Conservation (phyloP, 1,140 invertebrate species). For the Acromyrmex echinatior region DNA sequence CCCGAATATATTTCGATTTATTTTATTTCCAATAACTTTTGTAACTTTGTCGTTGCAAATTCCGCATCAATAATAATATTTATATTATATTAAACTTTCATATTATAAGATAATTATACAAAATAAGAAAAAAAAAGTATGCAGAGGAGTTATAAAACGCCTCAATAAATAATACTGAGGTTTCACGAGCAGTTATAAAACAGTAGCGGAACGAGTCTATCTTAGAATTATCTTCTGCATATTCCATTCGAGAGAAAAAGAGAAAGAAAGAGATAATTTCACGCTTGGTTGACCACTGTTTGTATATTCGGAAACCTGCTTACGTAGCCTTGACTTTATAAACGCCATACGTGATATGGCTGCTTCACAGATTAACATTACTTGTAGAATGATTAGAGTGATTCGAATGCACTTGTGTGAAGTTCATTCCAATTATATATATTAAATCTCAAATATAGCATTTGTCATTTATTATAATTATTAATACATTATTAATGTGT, state of each 20-base stretch:
- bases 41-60: neutral
- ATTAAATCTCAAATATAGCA: neutral
- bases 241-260: neutral
- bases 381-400: neutral
- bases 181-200: slow-evolving; percentile 37
- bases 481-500: neutral
- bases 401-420: neutral
- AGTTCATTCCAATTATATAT: neutral
- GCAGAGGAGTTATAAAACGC: slow-evolving; percentile 20
- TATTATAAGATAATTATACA: neutral
- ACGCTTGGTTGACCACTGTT: slow-evolving; percentile 44
- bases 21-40: slow-evolving; percentile 7
- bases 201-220: slow-evolving; percentile 36
- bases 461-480: neutral
- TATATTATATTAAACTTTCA: no score
- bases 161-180: slow-evolving; percentile 14
- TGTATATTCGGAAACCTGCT: slow-evolving; percentile 61
- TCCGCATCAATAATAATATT: neutral
- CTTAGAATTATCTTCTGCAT: slow-evolving; percentile 42
- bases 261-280: slow-evolving; percentile 36
- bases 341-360: neutral
- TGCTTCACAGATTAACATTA: slow-evolving; percentile 11
- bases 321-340: slow-evolving; percentile 53
- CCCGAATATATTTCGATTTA: neutral
- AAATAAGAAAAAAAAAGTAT: neutral